Evolutionary conservation across 2,797 vertebrate genomes (phyloP).

Genomic region (Carcharodon carcharias): DNA sequence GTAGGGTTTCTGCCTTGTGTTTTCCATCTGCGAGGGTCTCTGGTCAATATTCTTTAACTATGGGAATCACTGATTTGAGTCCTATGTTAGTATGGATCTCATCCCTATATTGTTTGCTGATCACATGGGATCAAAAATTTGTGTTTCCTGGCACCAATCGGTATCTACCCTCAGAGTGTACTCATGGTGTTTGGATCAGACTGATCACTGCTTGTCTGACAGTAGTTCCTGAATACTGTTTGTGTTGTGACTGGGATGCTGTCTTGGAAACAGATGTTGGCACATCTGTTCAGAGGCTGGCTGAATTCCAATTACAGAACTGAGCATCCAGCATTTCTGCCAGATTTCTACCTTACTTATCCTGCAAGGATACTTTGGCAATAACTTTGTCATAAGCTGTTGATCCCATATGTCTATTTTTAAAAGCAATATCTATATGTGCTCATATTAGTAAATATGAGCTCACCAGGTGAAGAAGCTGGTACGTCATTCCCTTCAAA

Average conservation of each 20-base stretch:
- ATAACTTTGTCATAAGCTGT: background rate
- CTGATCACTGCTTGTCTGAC: background rate
- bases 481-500: background rate
- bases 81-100: background rate
- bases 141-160: background rate
- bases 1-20: background rate
- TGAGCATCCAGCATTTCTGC: background rate
- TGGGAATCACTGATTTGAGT: background rate
- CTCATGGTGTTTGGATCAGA: background rate
- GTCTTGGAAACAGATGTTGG: constrained; percentile 2
- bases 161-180: background rate
- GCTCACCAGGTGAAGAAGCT: background rate
- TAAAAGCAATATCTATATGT: background rate
- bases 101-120: background rate
- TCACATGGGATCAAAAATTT: background rate
- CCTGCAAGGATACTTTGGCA: constrained; percentile 15
- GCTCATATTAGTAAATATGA: background rate
- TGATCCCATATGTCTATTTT: constrained; percentile 8
- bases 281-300: constrained; percentile 17
- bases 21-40: background rate
- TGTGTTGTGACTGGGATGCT: background rate
- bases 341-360: background rate
- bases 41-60: background rate
- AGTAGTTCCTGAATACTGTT: background rate
- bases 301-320: background rate